Percentiles rank a stretch among this genome's conserved stretches.
Evolutionary conservation across 2,113 vertebrate species (phyloP).

Genomic region (Pycnonotus jocosus): DNA sequence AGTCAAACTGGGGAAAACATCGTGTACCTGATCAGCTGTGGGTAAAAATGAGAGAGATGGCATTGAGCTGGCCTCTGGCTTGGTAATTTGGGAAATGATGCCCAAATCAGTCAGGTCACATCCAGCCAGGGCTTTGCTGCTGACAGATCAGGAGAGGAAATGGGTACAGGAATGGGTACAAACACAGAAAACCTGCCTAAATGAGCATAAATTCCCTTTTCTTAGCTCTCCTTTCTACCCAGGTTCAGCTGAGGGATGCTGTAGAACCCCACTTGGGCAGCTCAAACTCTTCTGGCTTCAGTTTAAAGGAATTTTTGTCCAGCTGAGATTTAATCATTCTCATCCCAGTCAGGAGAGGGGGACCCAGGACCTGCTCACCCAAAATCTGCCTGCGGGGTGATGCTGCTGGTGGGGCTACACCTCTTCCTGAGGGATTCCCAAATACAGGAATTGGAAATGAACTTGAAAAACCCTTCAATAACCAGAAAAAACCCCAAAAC

Average conservation of each 20-base stretch:
- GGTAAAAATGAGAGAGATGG: neutral
- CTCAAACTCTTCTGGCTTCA: neutral
- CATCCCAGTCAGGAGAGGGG: neutral
- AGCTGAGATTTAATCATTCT: neutral
- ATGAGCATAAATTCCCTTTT: neutral
- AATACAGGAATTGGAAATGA: neutral
- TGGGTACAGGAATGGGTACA: neutral
- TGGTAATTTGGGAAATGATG: neutral
- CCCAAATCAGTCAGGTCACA: neutral
- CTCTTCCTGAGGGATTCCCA: neutral
- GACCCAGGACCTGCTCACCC: neutral
- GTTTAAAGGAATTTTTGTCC: neutral
- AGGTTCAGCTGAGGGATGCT: neutral
- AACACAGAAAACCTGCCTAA: neutral
- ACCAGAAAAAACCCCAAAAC: neutral
- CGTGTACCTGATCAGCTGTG: neutral
- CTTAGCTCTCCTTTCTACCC: neutral
- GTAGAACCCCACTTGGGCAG: neutral
- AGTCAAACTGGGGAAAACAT: neutral
- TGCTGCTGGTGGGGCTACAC: neutral
- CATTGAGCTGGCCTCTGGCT: neutral
- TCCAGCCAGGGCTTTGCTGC: neutral
- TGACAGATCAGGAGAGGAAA: neutral
- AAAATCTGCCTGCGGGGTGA: neutral
- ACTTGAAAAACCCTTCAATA: rapidly evolving